Percentiles rank a stretch among this genome's conserved stretches.
Evolutionary conservation across 2,888 invertebrate genomes (phyloP).

Genomic region (Meiosimyza platycephala): DNA sequence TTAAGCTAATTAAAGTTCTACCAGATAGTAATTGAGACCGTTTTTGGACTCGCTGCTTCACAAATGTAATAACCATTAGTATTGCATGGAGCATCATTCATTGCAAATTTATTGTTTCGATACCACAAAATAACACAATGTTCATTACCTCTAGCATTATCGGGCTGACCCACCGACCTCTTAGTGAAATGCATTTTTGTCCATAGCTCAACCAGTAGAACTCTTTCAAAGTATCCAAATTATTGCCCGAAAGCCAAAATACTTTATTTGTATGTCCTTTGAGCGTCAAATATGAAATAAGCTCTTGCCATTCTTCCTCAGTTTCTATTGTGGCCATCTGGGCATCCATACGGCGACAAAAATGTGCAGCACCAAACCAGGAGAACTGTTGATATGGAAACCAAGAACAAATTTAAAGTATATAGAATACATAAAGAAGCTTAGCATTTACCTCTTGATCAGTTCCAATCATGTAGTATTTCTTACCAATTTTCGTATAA

Average conservation of each 20-base stretch:
- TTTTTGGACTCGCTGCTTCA: neutral
- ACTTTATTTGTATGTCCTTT: neutral
- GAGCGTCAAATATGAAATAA: neutral
- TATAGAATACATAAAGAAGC: no score
- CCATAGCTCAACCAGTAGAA: constrained; percentile 57
- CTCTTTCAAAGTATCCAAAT: constrained; percentile 54
- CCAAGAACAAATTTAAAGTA: no score
- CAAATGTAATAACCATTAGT: constrained; percentile 15
- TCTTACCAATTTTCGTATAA: neutral
- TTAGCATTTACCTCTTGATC: neutral
- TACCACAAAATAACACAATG: constrained; percentile 21
- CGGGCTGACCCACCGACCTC: constrained; percentile 54
- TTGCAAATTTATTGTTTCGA: neutral
- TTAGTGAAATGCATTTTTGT: constrained; percentile 51
- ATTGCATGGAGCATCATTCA: constrained; percentile 19
- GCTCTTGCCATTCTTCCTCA: constrained; percentile 5
- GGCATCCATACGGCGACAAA: no score
- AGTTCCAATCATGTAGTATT: constrained; percentile 4
- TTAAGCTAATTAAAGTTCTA: neutral
- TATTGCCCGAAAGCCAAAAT: constrained; percentile 47
- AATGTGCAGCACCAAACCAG: constrained; percentile 12
- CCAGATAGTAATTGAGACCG: constrained; percentile 9
- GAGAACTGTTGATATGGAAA: neutral
- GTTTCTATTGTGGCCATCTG: no score
- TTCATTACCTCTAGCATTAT: constrained; percentile 36